phyloP scores from a whole-genome alignment of 2,888 invertebrate species.

The Diplolepis rosae region DNA sequence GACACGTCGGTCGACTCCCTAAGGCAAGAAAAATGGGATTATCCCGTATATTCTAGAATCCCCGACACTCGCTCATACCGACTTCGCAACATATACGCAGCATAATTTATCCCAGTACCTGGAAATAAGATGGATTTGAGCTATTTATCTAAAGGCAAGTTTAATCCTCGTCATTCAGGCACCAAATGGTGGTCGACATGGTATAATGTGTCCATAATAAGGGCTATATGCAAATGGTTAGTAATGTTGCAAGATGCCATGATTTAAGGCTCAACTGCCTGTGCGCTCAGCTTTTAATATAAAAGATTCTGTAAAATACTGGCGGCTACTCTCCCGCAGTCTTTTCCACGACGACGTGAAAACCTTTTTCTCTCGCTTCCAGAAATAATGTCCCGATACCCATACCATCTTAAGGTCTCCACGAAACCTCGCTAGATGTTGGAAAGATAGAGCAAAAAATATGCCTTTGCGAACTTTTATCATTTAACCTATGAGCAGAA shows the following conservation, averaged over 20 bases:
- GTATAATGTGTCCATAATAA: slow-evolving; percentile 51
- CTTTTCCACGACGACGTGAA: slow-evolving; percentile 22
- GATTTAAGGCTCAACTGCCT: slow-evolving; percentile 31
- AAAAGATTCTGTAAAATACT: slow-evolving; percentile 58
- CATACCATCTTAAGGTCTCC: slow-evolving; percentile 13
- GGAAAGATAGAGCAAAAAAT: slow-evolving; percentile 35
- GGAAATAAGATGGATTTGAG: slow-evolving; percentile 53
- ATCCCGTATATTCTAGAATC: slow-evolving; percentile 27
- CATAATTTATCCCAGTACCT: slow-evolving; percentile 50
- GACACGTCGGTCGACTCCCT: slow-evolving; percentile 43
- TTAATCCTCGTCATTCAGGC: slow-evolving; percentile 32
- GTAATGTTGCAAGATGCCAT: slow-evolving; percentile 49
- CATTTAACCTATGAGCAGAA: slow-evolving; percentile 52
- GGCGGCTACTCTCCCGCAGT: neutral
- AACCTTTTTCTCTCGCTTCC: neutral
- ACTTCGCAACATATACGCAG: slow-evolving; percentile 23
- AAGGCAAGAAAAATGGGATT: slow-evolving; percentile 49
- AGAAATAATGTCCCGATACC: slow-evolving; percentile 27
- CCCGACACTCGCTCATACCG: slow-evolving; percentile 13
- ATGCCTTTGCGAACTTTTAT: slow-evolving; percentile 51
- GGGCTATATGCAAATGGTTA: slow-evolving; percentile 57
- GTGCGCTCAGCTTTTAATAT: slow-evolving; percentile 56
- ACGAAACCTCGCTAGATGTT: neutral
- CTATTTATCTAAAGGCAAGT: slow-evolving; percentile 50
- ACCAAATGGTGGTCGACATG: slow-evolving; percentile 6